phyloP scores from a whole-genome alignment of 2,888 invertebrate genomes.

The Cryptus armator region DNA sequence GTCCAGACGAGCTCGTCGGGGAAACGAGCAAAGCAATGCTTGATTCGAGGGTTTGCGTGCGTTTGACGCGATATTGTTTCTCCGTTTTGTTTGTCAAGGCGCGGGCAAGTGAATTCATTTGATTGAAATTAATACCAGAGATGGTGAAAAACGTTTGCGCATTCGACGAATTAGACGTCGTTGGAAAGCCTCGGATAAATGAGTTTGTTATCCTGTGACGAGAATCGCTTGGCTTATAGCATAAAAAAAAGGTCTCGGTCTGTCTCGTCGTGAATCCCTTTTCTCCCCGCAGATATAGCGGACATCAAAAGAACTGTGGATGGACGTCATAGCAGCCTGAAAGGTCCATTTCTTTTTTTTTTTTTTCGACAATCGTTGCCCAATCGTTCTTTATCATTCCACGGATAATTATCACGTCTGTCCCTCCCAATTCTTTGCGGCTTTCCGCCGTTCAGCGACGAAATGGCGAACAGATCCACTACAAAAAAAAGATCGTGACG shows the following conservation, averaged over 20 bases:
- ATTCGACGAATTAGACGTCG: background rate
- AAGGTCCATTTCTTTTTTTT: conserved; percentile 47
- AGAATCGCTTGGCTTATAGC: conserved; percentile 21
- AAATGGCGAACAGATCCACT: conserved; percentile 22
- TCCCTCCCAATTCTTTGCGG: conserved; percentile 77
- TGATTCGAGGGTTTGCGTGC: conserved; percentile 1
- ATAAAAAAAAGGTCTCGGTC: conserved; percentile 38
- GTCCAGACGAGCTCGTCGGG: background rate
- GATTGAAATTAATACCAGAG: conserved; percentile 5
- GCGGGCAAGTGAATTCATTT: background rate
- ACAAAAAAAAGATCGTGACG: conserved; percentile 6
- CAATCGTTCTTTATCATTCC: conserved; percentile 76
- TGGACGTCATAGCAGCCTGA: conserved; percentile 33
- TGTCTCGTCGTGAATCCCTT: conserved; percentile 42
- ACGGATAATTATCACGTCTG: conserved; percentile 81
- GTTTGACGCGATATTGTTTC: conserved; percentile 26
- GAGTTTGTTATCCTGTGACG: conserved; percentile 18
- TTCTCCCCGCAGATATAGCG: conserved; percentile 29
- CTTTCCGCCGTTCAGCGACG: conserved; percentile 33
- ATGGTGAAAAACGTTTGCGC: background rate
- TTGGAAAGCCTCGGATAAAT: conserved; percentile 32
- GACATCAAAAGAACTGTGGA: conserved; percentile 61
- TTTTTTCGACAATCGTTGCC: conserved; percentile 71
- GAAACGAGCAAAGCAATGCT: background rate
- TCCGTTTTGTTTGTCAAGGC: conserved; percentile 35